Base-by-base conservation (phyloP, 2,888 invertebrate genomes). In the Leptinotarsa rubiginosa region DNA sequence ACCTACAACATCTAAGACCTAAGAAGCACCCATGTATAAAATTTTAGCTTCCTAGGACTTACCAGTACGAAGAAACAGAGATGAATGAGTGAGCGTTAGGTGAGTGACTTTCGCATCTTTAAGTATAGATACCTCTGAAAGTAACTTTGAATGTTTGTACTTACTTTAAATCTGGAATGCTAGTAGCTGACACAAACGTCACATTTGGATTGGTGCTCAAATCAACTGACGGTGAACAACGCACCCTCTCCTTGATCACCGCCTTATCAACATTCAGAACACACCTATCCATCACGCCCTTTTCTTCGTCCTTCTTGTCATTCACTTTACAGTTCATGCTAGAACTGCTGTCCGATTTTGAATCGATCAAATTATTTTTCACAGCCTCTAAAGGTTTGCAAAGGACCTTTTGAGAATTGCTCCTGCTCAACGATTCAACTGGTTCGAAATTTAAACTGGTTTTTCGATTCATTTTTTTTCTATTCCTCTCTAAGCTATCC, bases 141-240 rank as follows among this genome's bases (percentile, higher is more conserved):
- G 10, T 12, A 41, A 41, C 41, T 10, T 41, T 41, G 2, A 41
- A 41, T 41, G 41, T 41, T 16, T 22, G 10, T 4, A 80, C 82
- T 77, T 70, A 86, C 87, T 83, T 86, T 73, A 83, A 79, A 69
- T 87, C 87, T 77, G 84, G 82, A 79, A 83, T 84, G 82, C 83
- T 86, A 73, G 82, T 81, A 65, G 82, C 83, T 69, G 84, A 82
- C 47, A 87, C 87, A 75, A 84, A 87, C 5, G 87, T 86, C 69
- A 87, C 86, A 56, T 84, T 85, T 10, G 86, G 86, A 82, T 87
- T 85, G 47, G 85, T 82, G n/a, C 85, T 84, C 22, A 87, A 77
- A 78, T 88, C 88, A 10, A 86, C 82, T 18, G 83, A 80, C 22
- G 85, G 86, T 68, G 87, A 87, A 80, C 87, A 86, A 75, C 81